A percentile compares a stretch with the other conserved stretches of the same genome.
Evolutionary conservation across 2,797 vertebrate species (phyloP).

Genomic region (Brachyalestes nurse): DNA sequence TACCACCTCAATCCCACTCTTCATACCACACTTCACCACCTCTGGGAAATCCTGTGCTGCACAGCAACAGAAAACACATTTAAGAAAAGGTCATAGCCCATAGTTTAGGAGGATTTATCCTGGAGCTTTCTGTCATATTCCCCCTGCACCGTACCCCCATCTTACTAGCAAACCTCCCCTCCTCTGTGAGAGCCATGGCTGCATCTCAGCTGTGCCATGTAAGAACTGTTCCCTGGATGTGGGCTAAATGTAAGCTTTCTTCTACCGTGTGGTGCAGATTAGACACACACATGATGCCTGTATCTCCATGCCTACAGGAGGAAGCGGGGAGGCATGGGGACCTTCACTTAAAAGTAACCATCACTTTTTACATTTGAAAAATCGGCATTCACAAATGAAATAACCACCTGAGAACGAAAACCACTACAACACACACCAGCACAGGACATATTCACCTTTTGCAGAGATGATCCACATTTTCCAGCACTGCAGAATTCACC

Average conservation of each 20-base stretch:
- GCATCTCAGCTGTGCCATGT: slow-evolving; percentile 46
- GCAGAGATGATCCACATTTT: slow-evolving; percentile 26
- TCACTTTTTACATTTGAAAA: neutral
- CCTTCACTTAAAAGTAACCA: neutral
- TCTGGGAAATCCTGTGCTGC: slow-evolving; percentile 69
- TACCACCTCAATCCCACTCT: slow-evolving; percentile 44
- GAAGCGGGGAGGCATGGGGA: neutral
- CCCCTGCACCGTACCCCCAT: neutral
- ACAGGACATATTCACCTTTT: neutral
- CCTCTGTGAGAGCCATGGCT: slow-evolving; percentile 20
- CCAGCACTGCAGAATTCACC: slow-evolving; percentile 37
- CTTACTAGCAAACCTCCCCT: neutral
- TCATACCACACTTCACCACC: slow-evolving; percentile 48
- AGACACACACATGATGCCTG: slow-evolving; percentile 64
- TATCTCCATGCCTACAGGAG: slow-evolving; percentile 49
- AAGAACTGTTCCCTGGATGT: neutral
- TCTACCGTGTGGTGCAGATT: slow-evolving; percentile 51
- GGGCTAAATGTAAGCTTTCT: slow-evolving; percentile 13
- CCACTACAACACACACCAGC: neutral
- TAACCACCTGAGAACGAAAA: slow-evolving; percentile 8
- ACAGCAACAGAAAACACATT: slow-evolving; percentile 70
- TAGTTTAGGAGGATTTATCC: slow-evolving; percentile 53
- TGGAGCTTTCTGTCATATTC: slow-evolving; percentile 35
- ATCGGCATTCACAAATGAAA: too few relatives aligned
- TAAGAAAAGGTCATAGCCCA: slow-evolving; percentile 62